Evolutionary conservation across 2,797 vertebrate species (phyloP).

Genomic region (Morus bassanus): DNA sequence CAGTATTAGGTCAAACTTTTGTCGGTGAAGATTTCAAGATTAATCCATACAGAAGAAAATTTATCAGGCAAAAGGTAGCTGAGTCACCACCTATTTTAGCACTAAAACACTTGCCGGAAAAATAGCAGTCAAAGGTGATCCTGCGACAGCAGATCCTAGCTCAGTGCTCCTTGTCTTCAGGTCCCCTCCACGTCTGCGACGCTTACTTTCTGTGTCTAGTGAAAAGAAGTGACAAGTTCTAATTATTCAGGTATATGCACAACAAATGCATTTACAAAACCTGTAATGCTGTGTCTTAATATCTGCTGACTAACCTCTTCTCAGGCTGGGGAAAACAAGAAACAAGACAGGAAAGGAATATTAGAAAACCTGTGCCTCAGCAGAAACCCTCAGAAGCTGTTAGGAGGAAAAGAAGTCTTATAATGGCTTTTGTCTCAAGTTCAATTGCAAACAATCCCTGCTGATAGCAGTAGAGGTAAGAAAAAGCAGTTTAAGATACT

Average conservation of each 20-base stretch:
- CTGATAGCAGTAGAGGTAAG: not conserved
- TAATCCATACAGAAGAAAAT: not conserved
- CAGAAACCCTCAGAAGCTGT: not conserved
- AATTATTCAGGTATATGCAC: not conserved
- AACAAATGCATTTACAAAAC: not conserved
- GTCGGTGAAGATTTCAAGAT: not conserved
- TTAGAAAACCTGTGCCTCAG: not conserved
- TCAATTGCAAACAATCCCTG: not conserved
- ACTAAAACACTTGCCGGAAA: constrained; percentile 72
- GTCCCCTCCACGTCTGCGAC: constrained; percentile 58
- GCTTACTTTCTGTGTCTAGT: constrained; percentile 49
- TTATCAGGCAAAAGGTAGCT: not conserved
- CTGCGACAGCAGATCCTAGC: constrained; percentile 33
- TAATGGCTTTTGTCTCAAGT: not conserved
- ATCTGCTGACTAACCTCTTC: not conserved
- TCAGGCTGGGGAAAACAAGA: not conserved
- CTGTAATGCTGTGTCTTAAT: not conserved
- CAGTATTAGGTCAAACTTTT: not conserved
- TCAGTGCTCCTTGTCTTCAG: constrained; percentile 49
- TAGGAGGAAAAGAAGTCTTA: not conserved
- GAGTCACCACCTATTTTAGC: not conserved
- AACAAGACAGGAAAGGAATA: not conserved
- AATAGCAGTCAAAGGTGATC: constrained; percentile 50
- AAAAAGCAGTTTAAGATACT: not conserved
- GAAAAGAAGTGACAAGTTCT: not conserved